Evolutionary conservation across 2,888 invertebrate species (phyloP), one percentile per base, ranked within the genome.

Genomic region (Acanthosepion lycidas): DNA sequence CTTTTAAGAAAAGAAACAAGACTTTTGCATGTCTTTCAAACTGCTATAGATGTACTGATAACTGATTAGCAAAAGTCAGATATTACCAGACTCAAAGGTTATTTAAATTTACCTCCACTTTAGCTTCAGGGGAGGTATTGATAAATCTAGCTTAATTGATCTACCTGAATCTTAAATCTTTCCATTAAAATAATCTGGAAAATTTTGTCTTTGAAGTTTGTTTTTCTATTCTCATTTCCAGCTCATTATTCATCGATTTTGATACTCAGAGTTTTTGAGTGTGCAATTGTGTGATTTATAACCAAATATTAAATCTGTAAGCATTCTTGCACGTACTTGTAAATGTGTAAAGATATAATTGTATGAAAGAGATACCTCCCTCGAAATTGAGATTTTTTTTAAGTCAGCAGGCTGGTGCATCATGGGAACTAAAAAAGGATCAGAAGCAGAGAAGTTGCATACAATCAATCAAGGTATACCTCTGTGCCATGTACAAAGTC

Each of bases 261-360:
- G 78, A 78, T n/a, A 78, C n/a, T 78, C n/a, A n/a, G n/a, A n/a
- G n/a, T n/a, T 78, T 78, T 15, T n/a, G 15, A 78, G 9, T n/a
- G 78, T 78, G n/a, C n/a, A 78, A 78, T 78, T n/a, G 78, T 78
- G 78, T 78, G 78, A 78, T 78, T 78, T 28, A 78, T 78, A n/a
- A 78, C n/a, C n/a, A 78, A 33, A n/a, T 78, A 12, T 78, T 33
- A 78, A 78, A n/a, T 78, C 78, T 18, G 18, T 15, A 0, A 33
- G 12, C 78, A n/a, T 78, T 78, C n/a, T 78, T 78, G 15, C n/a
- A 33, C n/a, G n/a, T 78, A 33, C 78, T 15, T 78, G n/a, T 12
- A 78, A 78, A 78, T 78, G 78, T 78, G 78, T 78, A 33, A 59
- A 59, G 59, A 59, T 59, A 59, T 59, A 59, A 78, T 78, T 78